phyloP scores from a whole-genome alignment of 2,888 invertebrate species.

The Euzetes globulus region DNA sequence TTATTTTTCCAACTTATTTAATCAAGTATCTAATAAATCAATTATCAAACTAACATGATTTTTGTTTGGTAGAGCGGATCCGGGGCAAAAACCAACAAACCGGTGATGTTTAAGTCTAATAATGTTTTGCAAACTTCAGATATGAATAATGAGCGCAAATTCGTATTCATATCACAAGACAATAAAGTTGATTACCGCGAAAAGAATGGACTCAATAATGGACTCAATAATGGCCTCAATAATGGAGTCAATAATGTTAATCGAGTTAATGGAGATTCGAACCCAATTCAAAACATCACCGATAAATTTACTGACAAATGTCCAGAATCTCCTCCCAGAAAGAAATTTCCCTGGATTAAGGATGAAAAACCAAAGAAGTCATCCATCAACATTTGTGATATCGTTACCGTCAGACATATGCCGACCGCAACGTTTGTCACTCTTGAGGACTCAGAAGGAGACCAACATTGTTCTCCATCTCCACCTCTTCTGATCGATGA shows the following conservation, averaged over 20 bases:
- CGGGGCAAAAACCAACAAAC: constrained; percentile 50
- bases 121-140: constrained; percentile 49
- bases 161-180: constrained; percentile 75
- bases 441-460: constrained; percentile 25
- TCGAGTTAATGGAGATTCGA: not conserved
- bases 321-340: constrained; percentile 32
- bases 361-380: constrained; percentile 53
- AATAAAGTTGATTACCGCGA: constrained; percentile 78
- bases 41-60: too few relatives aligned
- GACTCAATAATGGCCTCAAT: constrained; percentile 53
- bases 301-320: constrained; percentile 22
- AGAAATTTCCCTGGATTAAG: constrained; percentile 33
- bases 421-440: constrained; percentile 43
- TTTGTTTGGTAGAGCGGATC: constrained; percentile 40
- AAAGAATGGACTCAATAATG: constrained; percentile 52
- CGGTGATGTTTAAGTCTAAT: constrained; percentile 56
- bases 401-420: constrained; percentile 40
- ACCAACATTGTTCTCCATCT: not conserved
- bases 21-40: too few relatives aligned
- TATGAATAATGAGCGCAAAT: constrained; percentile 66
- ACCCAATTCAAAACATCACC: not conserved
- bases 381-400: constrained; percentile 39
- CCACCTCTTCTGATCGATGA: not conserved
- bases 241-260: not conserved
- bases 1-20: too few relatives aligned